Evolutionary conservation across 2,888 invertebrate genomes (phyloP), one percentile per base, ranked within the genome.

Genomic region (Physocephala rufipes): DNA sequence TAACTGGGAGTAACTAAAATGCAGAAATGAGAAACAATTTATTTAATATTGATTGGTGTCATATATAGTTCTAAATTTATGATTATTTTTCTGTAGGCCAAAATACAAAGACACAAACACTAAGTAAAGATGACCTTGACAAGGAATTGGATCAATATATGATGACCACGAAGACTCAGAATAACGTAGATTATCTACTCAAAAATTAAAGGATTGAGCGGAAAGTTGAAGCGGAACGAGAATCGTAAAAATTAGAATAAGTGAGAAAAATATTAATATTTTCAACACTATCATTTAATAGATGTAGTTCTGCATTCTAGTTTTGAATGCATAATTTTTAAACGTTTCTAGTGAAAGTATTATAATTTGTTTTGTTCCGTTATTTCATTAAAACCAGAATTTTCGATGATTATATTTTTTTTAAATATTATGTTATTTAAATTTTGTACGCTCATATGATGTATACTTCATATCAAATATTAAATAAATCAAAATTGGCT

Each of bases 141-240:
- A 88, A 87, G n/a, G 90, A 93, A 78, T 82, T 92, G 45, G 92
- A 92, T 77, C 89, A 89, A 71, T 92, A 92, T 85, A 92, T 92
- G 92, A 88, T 91, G 3, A 89, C 89, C 78, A 90, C 90, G 28
- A 90, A 89, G 79, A 84, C 80, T 49, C 80, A 76, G 67, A 74
- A 75, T 63, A 75, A 81, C 71, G 79, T 81, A 79, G 82, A 83
- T 66, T 83, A 75, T 72, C 69, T 83, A 70, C 68, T 83, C 4
- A 75, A 73, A 55, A 81, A 84, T 74, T 83, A 78, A 72, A 62
- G 19, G 30, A 4, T 12, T 9, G 12, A 15, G 9, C 26, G 36
- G 12, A 28, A 19, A 24, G 47, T 7, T 64, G 64, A n/a, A n/a
- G 4, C n/a, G 49, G 15, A 19, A n/a, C 19, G 15, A 49, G 15